Percentiles rank a stretch among this genome's conserved stretches.
phyloP scores from a whole-genome alignment of 2,113 vertebrate species.

The Colius striatus region DNA sequence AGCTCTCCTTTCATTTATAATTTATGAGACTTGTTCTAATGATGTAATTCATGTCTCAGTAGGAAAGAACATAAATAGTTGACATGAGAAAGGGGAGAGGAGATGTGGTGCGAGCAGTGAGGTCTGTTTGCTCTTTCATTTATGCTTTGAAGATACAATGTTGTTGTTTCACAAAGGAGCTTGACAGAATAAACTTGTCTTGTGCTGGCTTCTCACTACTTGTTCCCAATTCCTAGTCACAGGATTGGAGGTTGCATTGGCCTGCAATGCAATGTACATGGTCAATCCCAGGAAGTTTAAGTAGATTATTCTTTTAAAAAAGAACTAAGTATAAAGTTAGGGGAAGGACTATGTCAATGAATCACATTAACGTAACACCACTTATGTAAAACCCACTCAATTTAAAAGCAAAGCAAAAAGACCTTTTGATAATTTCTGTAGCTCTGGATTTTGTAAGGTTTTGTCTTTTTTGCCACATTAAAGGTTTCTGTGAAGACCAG shows the following conservation, averaged over 20 bases:
- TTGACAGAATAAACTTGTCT: background rate
- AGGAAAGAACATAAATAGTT: background rate
- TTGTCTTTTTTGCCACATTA: background rate
- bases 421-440: background rate
- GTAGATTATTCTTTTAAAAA: background rate
- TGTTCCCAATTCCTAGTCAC: background rate
- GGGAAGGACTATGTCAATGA: background rate
- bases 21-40: background rate
- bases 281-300: background rate
- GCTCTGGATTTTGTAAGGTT: background rate
- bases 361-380: background rate
- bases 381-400: background rate
- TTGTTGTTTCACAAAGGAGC: background rate
- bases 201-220: background rate
- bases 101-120: background rate
- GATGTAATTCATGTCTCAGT: background rate
- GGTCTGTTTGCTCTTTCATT: conserved; percentile 16
- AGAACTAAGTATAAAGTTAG: background rate
- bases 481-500: background rate
- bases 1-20: background rate
- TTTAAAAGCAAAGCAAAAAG: background rate
- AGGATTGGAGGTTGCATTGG: background rate
- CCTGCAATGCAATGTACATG: background rate
- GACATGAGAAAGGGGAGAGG: background rate
- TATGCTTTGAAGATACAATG: background rate